Evolutionary conservation across 2,797 vertebrate genomes (phyloP), one percentile per base, ranked within the genome.

Genomic region (Xenentodon cancila): DNA sequence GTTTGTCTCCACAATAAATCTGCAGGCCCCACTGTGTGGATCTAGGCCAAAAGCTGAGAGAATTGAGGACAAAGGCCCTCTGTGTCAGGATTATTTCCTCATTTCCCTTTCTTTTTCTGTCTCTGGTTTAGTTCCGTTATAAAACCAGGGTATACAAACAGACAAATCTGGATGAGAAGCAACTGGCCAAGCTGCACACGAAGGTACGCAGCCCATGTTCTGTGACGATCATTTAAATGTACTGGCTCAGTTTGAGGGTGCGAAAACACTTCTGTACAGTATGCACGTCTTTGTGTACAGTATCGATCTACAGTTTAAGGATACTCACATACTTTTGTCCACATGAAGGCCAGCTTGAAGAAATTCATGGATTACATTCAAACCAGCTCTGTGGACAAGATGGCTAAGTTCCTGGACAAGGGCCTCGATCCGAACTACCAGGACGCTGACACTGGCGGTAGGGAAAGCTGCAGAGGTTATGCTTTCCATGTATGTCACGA

Each of bases 131-230:
- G 96, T 97, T 97, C 77, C 95, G 96, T 44, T 97, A 97, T 82
- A 97, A 97, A 89, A 97, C 96, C 64, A 90, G 96, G 68, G 96
- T 97, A 62, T 97, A 97, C 91, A 97, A 97, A 59, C 96, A 97
- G 90, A 97, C 95, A 48, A 97, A 97, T 82, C 89, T 97, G 82
- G 96, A 97, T 77, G 96, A 97, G 92, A 97, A 97, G 79, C 96
- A 97, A 69, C 91, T 97, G 88, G 96, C 95, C 75, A 97, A 97
- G 84, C 87, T 97, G 67, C 96, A 97, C 91, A 97, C 96, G 0
- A 97, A 97, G 96, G 96, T 97, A 85, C 71, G 18, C 37, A 42
- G 32, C 15, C 6, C 11, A 9, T 42, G 22, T 13, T 42, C 9
- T 37, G 34, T 13, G 9, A 37, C 34, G 12, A 6, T 37, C 34